phyloP scores from a whole-genome alignment of 2,113 vertebrate species.

The Cyanistes caeruleus region DNA sequence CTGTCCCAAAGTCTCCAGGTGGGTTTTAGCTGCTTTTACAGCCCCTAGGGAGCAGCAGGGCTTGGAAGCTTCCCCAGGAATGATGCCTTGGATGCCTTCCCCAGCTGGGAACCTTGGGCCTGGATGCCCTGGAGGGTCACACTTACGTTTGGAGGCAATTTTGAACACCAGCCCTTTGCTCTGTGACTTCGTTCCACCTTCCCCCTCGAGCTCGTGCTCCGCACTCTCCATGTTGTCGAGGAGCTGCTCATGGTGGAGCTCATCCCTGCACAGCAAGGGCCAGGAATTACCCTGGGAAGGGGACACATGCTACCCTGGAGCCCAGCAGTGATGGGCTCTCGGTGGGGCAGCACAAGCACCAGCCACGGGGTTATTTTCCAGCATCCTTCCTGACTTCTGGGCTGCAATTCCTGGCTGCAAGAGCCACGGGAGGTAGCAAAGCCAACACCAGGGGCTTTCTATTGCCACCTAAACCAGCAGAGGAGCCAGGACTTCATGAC shows the following conservation, averaged over 20 bases:
- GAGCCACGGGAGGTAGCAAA: not conserved
- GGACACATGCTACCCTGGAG: not conserved
- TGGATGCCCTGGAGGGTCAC: not conserved
- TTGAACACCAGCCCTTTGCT: conserved; percentile 81
- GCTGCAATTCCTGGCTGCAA: not conserved
- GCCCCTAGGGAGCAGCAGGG: not conserved
- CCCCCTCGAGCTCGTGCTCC: conserved; percentile 65
- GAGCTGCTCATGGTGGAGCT: conserved; percentile 76
- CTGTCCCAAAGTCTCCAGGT: not conserved
- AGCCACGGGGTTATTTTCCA: not conserved
- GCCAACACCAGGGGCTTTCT: not conserved
- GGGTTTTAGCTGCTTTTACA: not conserved
- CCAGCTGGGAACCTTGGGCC: not conserved
- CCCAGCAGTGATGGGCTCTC: not conserved
- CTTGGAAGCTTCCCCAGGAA: not conserved
- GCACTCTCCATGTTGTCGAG: conserved; percentile 80
- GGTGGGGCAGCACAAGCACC: not conserved
- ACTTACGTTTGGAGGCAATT: conserved; percentile 91
- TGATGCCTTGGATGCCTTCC: not conserved
- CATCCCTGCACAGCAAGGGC: conserved; percentile 71
- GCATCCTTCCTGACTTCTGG: not conserved
- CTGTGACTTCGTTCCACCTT: conserved; percentile 38
- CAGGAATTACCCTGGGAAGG: not conserved
- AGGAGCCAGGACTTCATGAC: not conserved
- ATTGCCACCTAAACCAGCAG: not conserved